Percentiles rank a stretch among this genome's conserved stretches.
These are phyloP conservation scores for Dicrurus megarhynchus DNA, from an alignment of 2,113 vertebrate genomes.

Conservation along the genomic window DNA sequence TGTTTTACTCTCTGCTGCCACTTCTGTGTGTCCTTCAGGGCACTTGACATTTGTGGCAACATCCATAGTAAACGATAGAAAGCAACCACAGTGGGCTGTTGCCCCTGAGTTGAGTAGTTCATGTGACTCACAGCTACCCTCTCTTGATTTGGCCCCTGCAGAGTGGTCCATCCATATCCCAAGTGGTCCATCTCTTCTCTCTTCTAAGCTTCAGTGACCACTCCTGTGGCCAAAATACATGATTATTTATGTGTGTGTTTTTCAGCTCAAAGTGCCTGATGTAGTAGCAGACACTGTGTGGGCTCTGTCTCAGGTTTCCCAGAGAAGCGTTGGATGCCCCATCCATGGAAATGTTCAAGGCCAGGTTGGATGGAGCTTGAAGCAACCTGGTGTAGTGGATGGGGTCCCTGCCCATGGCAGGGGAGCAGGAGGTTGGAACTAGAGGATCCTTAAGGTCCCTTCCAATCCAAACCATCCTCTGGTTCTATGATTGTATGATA, in stretches of 20 bases:
- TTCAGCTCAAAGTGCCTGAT: neutral
- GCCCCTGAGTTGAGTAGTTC: no score
- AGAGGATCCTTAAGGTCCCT: neutral
- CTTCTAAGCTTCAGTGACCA: neutral
- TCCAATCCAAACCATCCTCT: neutral
- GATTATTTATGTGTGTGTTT: neutral
- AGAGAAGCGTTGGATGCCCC: neutral
- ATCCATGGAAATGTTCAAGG: neutral
- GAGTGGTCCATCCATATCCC: neutral
- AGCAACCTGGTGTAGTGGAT: neutral
- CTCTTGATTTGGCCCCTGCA: neutral
- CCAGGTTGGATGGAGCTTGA: neutral
- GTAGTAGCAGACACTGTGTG: neutral
- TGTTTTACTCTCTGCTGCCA: neutral
- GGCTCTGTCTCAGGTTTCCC: neutral
- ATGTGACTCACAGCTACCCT: neutral
- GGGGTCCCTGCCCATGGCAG: neutral
- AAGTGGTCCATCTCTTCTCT: neutral
- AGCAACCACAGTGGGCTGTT: neutral
- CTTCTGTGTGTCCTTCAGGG: neutral
- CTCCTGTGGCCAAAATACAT: neutral
- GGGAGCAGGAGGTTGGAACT: neutral
- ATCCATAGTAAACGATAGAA: neutral
- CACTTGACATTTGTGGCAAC: neutral
- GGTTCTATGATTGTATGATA: rapidly evolving